These are phyloP conservation scores for Strix aluco DNA, from an alignment of 2,113 vertebrate genomes.

Conservation along the genomic window DNA sequence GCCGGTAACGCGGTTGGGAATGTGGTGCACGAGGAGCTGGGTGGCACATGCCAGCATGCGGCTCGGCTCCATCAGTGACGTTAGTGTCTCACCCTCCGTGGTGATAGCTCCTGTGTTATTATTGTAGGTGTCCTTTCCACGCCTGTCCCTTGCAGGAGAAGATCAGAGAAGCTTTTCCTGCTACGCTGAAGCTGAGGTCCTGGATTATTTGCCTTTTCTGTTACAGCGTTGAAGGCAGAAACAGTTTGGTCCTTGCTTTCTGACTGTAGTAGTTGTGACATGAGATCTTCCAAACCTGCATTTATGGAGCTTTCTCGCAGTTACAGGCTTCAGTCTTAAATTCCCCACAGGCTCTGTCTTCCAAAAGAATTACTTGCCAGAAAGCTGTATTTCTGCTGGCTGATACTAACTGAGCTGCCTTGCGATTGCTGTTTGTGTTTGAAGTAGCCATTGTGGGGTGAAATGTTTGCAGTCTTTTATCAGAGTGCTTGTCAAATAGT, in stretches of 20 bases:
- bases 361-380: neutral
- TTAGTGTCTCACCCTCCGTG: accelerated
- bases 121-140: neutral
- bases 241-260: neutral
- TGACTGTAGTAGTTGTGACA: too few relatives aligned
- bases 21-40: neutral
- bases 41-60: neutral
- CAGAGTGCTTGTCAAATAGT: neutral
- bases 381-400: neutral
- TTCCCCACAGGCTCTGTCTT: neutral
- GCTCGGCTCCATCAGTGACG: neutral
- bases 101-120: neutral
- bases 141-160: neutral
- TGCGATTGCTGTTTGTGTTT: neutral
- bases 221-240: neutral
- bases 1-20: neutral
- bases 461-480: neutral
- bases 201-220: neutral
- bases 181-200: neutral
- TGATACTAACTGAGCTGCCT: neutral
- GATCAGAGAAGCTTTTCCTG: neutral
- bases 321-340: neutral
- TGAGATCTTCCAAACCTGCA: neutral
- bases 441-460: neutral
- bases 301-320: neutral